phyloP scores from a whole-genome alignment of 2,113 vertebrate genomes.

The Setophaga petechia region DNA sequence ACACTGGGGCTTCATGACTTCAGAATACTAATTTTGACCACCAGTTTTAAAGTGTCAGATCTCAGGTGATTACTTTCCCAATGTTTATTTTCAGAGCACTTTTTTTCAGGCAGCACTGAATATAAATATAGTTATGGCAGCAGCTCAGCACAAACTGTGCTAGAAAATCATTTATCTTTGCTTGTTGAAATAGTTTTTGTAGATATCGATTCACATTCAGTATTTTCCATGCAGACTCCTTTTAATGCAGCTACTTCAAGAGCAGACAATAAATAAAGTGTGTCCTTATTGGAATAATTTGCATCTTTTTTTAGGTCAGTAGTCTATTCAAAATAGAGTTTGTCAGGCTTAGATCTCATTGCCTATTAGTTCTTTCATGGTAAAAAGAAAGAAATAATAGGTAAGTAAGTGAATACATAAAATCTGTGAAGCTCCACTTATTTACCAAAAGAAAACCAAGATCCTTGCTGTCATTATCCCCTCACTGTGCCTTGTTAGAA shows the following conservation, averaged over 20 bases:
- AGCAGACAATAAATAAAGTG: neutral
- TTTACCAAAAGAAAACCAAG: too few relatives aligned
- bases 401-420: neutral
- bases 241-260: neutral
- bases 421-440: too few relatives aligned
- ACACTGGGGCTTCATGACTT: neutral
- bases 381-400: neutral
- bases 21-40: slow-evolving; percentile 24
- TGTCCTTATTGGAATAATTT: neutral
- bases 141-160: neutral
- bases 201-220: neutral
- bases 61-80: slow-evolving; percentile 9
- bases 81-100: neutral
- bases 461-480: neutral
- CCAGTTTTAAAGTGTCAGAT: neutral
- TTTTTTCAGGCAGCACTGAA: neutral
- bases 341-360: neutral
- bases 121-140: neutral
- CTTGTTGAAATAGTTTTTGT: neutral
- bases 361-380: neutral
- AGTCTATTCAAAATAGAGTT: neutral
- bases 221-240: neutral
- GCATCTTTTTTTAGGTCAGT: neutral
- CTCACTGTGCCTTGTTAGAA: neutral
- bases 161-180: neutral